These are phyloP conservation scores for Actenoides lindsayi DNA, from an alignment of 2,113 vertebrate species.

Conservation along the genomic window DNA sequence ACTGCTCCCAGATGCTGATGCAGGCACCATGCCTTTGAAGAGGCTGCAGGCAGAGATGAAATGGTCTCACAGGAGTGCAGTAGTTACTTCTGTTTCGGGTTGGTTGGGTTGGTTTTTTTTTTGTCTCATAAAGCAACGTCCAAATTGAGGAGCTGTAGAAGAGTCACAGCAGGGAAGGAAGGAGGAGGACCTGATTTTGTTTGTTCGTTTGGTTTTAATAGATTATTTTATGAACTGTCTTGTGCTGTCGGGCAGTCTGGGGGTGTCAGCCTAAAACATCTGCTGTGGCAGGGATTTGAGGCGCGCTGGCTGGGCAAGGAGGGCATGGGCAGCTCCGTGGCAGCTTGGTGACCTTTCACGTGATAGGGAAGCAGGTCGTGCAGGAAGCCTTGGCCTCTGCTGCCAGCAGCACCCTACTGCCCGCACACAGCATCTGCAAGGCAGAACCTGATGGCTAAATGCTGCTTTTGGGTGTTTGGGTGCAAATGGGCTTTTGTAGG, in stretches of 20 bases:
- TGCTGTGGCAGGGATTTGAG: neutral
- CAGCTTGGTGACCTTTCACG: conserved; percentile 24
- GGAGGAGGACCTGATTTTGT: neutral
- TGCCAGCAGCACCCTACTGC: neutral
- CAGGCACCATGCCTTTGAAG: conserved; percentile 43
- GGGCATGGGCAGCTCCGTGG: neutral
- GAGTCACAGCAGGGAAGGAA: neutral
- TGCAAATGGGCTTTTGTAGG: neutral
- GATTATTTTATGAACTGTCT: neutral
- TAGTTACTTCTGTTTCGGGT: neutral
- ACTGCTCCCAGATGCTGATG: neutral
- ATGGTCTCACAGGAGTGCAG: neutral
- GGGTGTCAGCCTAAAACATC: neutral
- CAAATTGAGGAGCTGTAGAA: neutral
- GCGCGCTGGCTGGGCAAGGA: neutral
- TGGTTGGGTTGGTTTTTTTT: neutral
- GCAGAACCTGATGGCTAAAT: neutral
- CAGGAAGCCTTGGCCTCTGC: neutral
- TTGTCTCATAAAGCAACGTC: neutral
- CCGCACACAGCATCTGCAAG: accelerated
- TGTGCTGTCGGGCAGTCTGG: neutral
- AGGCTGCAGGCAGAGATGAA: conserved; percentile 21
- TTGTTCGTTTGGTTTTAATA: neutral
- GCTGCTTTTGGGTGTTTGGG: neutral
- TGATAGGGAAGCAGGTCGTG: neutral